Evolutionary conservation across 2,797 vertebrate genomes (phyloP).

Genomic region (Rhinella marina): DNA sequence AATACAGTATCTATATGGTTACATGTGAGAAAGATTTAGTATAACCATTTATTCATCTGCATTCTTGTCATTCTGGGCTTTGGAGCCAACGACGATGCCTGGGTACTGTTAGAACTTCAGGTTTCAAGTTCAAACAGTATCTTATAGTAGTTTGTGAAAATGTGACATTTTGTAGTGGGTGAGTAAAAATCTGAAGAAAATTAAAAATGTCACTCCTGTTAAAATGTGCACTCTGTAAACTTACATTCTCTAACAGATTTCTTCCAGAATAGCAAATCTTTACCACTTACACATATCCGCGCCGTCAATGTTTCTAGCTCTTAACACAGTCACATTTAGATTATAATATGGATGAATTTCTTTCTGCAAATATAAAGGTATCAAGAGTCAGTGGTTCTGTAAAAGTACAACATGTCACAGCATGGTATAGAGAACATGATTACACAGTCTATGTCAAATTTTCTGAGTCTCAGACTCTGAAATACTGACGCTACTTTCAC

Average conservation of each 20-base stretch:
- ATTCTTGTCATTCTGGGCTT: too few species aligned
- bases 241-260: background rate
- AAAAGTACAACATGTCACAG: background rate
- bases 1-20: too few species aligned
- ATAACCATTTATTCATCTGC: too few species aligned
- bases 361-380: slow-evolving; percentile 70
- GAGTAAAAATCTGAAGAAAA: background rate
- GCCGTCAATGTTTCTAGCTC: slow-evolving; percentile 75
- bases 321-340: slow-evolving; percentile 76
- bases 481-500: too few species aligned
- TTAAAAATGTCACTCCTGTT: background rate
- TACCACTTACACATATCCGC: slow-evolving; percentile 74
- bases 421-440: background rate
- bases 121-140: too few species aligned
- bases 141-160: too few species aligned
- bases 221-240: background rate
- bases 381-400: background rate
- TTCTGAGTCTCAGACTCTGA: background rate
- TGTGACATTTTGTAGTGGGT: too few species aligned
- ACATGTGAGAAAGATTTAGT: too few species aligned
- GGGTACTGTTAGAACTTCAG: too few species aligned
- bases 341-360: slow-evolving; percentile 78
- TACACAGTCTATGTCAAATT: background rate
- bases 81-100: too few species aligned
- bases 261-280: background rate